A percentile compares a stretch with the other conserved stretches of the same genome.
Evolutionary conservation across 2,797 vertebrate species (phyloP).

Genomic region (Aulostomus chinensis): DNA sequence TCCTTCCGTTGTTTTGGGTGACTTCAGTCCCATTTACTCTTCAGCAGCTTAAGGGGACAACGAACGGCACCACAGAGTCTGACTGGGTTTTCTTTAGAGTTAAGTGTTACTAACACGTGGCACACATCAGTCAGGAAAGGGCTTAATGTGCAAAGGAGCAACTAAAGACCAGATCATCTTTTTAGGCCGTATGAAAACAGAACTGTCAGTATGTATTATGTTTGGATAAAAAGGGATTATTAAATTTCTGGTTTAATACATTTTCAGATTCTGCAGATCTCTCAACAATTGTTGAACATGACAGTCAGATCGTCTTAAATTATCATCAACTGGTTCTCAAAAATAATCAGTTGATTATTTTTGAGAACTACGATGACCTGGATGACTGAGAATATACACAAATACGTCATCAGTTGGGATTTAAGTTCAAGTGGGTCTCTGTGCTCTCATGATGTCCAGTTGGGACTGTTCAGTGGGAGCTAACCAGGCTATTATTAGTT

Average conservation of each 20-base stretch:
- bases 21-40: slow-evolving; percentile 10
- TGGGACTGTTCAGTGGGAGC: slow-evolving; percentile 53
- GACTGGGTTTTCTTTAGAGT: slow-evolving; percentile 17
- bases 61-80: slow-evolving; percentile 23
- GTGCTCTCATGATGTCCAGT: slow-evolving; percentile 36
- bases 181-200: slow-evolving; percentile 19
- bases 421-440: slow-evolving; percentile 37
- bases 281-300: slow-evolving; percentile 3
- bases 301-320: too few species aligned
- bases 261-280: background rate
- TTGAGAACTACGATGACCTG: too few species aligned
- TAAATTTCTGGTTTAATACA: slow-evolving; percentile 6
- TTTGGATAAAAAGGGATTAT: slow-evolving; percentile 6
- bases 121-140: slow-evolving; percentile 6
- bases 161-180: slow-evolving; percentile 15
- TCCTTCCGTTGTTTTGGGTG: slow-evolving; percentile 10
- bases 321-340: too few species aligned
- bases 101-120: slow-evolving; percentile 27
- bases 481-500: slow-evolving; percentile 64
- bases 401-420: slow-evolving; percentile 22
- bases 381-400: too few species aligned
- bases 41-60: background rate
- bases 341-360: too few species aligned
- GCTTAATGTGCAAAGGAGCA: background rate
- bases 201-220: slow-evolving; percentile 2